Evolutionary conservation across 2,113 vertebrate species (phyloP).

Genomic region (Lutjanus erythropterus): DNA sequence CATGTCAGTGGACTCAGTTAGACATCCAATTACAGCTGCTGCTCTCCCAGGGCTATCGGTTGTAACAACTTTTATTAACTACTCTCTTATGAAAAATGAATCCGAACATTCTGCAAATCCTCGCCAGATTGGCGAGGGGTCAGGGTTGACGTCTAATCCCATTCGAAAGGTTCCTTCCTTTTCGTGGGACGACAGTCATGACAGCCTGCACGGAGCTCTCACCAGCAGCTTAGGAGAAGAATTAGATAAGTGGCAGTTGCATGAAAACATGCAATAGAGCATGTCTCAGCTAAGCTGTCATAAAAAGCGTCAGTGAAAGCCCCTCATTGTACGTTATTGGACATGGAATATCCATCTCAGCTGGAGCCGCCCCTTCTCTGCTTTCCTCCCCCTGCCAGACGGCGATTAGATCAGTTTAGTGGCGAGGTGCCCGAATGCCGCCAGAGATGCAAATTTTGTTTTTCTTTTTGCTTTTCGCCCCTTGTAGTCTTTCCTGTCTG

Average conservation of each 20-base stretch:
- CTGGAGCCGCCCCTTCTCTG: constrained; percentile 28
- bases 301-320: constrained; percentile 57
- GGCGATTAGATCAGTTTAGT: constrained; percentile 62
- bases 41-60: constrained; percentile 71
- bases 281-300: constrained; percentile 37
- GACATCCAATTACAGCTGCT: constrained; percentile 81
- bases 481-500: constrained; percentile 56
- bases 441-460: constrained; percentile 63
- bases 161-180: constrained; percentile 47
- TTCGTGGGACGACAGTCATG: constrained; percentile 40
- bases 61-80: constrained; percentile 80
- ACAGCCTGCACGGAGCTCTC: constrained; percentile 29
- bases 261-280: constrained; percentile 48
- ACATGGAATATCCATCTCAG: constrained; percentile 52
- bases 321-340: constrained; percentile 31
- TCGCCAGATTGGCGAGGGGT: constrained; percentile 53
- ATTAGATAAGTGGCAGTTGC: constrained; percentile 57
- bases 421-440: constrained; percentile 51
- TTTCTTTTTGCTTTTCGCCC: constrained; percentile 34
- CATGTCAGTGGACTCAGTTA: constrained; percentile 82
- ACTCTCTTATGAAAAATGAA: constrained; percentile 76
- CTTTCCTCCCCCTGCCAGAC: constrained; percentile 47
- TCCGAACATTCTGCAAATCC: constrained; percentile 66
- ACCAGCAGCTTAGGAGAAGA: constrained; percentile 47
- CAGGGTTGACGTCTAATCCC: constrained; percentile 62